phyloP scores from a whole-genome alignment of 1,140 invertebrate species.

The Araneus ventricosus region DNA sequence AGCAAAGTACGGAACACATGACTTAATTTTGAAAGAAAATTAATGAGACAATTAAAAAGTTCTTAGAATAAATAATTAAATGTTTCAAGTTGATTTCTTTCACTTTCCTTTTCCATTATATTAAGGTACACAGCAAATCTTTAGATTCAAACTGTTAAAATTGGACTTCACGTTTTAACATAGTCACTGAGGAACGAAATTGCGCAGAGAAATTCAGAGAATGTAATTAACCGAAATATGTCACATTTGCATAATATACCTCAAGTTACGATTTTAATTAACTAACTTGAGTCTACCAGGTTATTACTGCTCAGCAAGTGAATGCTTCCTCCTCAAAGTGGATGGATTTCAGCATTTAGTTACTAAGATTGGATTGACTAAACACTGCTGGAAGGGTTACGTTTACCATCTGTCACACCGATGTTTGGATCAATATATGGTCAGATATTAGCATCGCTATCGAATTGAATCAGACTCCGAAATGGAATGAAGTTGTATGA shows the following conservation, averaged over 20 bases:
- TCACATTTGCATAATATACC: conserved; percentile 3
- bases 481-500: no score
- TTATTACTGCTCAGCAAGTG: neutral
- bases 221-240: neutral
- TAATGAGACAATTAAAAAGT: no score
- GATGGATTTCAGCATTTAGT: neutral
- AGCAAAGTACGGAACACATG: no score
- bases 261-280: conserved; percentile 17
- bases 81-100: no score
- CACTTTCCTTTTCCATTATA: no score
- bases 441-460: neutral
- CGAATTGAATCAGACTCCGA: neutral
- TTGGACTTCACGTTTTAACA: neutral
- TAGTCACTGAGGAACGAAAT: neutral
- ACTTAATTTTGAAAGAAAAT: no score
- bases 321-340: neutral
- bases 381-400: neutral
- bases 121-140: neutral
- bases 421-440: neutral
- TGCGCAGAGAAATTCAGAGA: neutral
- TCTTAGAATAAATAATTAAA: no score
- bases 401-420: conserved; percentile 20
- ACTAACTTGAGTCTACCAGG: neutral
- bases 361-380: neutral
- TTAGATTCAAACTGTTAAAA: neutral